phyloP scores from a whole-genome alignment of 2,888 invertebrate genomes.

The Poecilus cupreus region DNA sequence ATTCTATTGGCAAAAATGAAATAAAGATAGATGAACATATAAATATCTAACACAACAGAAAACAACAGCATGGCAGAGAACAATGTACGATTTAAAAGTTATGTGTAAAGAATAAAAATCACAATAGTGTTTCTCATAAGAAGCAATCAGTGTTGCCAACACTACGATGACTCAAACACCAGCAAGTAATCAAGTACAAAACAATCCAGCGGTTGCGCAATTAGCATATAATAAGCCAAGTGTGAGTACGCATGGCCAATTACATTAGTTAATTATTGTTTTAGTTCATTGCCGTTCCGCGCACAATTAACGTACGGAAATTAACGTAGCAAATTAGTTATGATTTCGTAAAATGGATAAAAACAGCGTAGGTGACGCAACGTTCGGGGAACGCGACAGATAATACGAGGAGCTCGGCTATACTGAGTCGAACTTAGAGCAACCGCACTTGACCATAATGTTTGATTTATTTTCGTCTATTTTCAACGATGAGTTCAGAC shows the following conservation, averaged over 20 bases:
- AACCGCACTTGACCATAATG: conserved; percentile 3
- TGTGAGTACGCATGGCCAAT: conserved; percentile 26
- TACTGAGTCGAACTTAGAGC: background rate
- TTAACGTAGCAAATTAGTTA: background rate
- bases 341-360: background rate
- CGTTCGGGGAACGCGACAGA: background rate
- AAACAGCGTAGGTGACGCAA: background rate
- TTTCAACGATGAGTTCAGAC: background rate
- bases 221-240: conserved; percentile 27
- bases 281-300: conserved; percentile 23
- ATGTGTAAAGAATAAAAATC: background rate
- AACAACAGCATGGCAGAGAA: too few species aligned
- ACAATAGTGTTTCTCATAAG: background rate
- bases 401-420: background rate
- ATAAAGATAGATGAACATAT: background rate
- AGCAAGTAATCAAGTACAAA: conserved; percentile 4
- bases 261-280: conserved; percentile 34
- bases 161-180: conserved; percentile 29
- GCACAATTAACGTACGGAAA: conserved; percentile 4
- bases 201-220: conserved; percentile 8
- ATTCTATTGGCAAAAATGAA: background rate
- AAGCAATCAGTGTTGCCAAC: background rate
- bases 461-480: background rate
- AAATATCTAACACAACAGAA: too few species aligned
- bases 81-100: background rate